A percentile compares a stretch with the other conserved stretches of the same genome.
Evolutionary conservation across 2,113 vertebrate genomes (phyloP).

Genomic region (Panthera uncia): DNA sequence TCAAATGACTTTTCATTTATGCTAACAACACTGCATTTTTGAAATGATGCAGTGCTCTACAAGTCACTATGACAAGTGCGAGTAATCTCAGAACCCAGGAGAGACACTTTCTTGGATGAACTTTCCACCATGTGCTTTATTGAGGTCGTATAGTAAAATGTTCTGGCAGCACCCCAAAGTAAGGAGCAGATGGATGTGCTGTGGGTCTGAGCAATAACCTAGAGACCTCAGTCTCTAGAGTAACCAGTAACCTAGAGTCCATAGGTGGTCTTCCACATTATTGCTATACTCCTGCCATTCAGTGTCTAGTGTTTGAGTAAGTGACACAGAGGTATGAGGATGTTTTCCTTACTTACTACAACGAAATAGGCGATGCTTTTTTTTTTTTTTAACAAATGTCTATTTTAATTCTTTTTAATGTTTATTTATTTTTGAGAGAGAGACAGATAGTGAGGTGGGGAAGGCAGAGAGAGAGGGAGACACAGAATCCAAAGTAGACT

Average conservation of each 20-base stretch:
- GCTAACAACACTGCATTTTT: not conserved
- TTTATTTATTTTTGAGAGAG: too few species aligned
- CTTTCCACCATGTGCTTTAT: rapidly evolving
- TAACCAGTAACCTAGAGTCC: not conserved
- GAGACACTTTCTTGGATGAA: not conserved
- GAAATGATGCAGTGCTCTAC: not conserved
- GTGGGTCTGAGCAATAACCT: not conserved
- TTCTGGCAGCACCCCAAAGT: not conserved
- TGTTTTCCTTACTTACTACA: not conserved
- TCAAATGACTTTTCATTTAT: constrained; percentile 57
- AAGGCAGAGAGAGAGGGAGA: too few species aligned
- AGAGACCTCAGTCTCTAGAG: not conserved
- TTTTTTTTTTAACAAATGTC: too few species aligned
- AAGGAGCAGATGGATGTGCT: not conserved
- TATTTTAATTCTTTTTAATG: too few species aligned
- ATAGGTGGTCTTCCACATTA: not conserved
- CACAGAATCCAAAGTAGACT: too few species aligned
- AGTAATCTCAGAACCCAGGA: not conserved
- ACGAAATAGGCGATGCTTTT: not conserved
- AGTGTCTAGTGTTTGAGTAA: not conserved
- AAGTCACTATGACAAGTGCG: not conserved
- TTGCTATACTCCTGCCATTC: rapidly evolving
- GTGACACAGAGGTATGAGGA: not conserved
- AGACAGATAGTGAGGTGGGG: too few species aligned
- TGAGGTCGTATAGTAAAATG: not conserved